Conservation (phyloP, 2,888 invertebrate genomes). For the Oxytorus armatus region DNA sequence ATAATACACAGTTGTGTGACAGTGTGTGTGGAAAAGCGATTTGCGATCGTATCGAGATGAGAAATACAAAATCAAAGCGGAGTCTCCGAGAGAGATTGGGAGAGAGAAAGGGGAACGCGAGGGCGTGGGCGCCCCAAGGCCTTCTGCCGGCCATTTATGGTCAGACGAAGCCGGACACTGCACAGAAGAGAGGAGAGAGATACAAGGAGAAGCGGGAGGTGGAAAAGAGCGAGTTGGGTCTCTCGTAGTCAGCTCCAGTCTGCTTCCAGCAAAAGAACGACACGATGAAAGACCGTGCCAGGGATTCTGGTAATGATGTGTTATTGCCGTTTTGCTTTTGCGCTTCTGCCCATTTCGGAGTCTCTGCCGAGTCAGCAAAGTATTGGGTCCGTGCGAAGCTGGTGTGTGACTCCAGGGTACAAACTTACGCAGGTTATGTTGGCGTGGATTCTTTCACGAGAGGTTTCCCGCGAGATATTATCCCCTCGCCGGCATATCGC, state of each 20-base stretch:
- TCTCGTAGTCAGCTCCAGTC: conserved; percentile 41
- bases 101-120: conserved; percentile 70
- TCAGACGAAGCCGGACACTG: conserved; percentile 75
- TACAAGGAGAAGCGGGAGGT: conserved; percentile 53
- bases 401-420: conserved; percentile 29
- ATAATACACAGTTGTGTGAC: no score
- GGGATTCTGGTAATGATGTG: conserved; percentile 38
- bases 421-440: not conserved
- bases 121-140: conserved; percentile 81
- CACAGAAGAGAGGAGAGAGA: conserved; percentile 63
- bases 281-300: conserved; percentile 41
- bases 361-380: conserved; percentile 44
- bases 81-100: conserved; percentile 31
- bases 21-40: no score
- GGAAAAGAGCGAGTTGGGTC: conserved; percentile 62
- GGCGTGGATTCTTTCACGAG: no score
- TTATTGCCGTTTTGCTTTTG: conserved; percentile 47
- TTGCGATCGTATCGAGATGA: no score
- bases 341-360: conserved; percentile 51
- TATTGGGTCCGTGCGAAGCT: conserved; percentile 40
- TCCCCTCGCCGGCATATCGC: not conserved
- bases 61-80: no score
- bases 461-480: no score
- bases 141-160: conserved; percentile 82
- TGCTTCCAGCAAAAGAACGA: conserved; percentile 46